Evolutionary conservation across 1,140 invertebrate genomes (phyloP), one percentile per base, ranked within the genome.

Genomic region (Papilio polytes): DNA sequence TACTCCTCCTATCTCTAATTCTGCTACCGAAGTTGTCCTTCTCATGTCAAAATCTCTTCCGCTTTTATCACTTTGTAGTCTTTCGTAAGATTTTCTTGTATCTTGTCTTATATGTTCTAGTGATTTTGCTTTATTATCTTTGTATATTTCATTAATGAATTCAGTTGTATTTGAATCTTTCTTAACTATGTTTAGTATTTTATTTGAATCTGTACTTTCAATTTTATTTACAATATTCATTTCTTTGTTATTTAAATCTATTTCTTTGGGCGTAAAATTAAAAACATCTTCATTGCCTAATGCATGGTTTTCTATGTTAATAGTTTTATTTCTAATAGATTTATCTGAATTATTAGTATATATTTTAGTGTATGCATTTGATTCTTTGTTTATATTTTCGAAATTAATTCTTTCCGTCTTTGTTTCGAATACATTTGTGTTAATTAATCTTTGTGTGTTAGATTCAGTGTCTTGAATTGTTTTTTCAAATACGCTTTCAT

Each of bases 1-100:
- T 18, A 81, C 81, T 66, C 90, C 87, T 0, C 88, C 87, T 76
- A 90, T 81, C 63, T 93, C 89, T 15, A 90, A 36, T 36, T 93
- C 91, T 3, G 88, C 91, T 20, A 90, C 44, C 3, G 89, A 92
- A 46, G 89, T 90, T 0, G 84, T 84, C 46, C 83, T 80, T 82
- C 85, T 87, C n/a, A 81, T 80, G 22, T 88, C 82, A 44, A 78
- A 48, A 73, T 84, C 78, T 31, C 44, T 46, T 51, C 70, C 59
- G 22, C 12, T 18, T 12, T 31, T 12, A 3, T 63, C 26, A 70
- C 26, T 70, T 31, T 70, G 12, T 15, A 70, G 13, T 31, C 63
- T 70, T 31, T 70, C 63, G 12, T 31, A 70, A 31, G 63, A 70
- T 18, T 31, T 70, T 6, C 12, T 80, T 41, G 22, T 46, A 9